These are phyloP conservation scores for Sebastes jordani DNA, from an alignment of 2,797 vertebrate species.

Conservation along the genomic window DNA sequence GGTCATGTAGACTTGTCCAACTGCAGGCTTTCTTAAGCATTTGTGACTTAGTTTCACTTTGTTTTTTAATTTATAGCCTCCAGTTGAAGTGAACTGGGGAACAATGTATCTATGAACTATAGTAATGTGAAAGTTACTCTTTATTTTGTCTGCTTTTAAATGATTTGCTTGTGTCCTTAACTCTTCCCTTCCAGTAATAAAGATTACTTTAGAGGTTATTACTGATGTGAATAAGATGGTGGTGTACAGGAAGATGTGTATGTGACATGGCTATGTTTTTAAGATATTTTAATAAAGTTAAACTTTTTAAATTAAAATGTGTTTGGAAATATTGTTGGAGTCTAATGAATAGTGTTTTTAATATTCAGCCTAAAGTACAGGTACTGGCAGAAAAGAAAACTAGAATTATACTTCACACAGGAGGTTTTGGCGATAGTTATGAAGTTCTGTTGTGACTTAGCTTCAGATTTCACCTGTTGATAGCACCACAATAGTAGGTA, in stretches of 20 bases:
- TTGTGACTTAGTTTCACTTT: conserved; percentile 46
- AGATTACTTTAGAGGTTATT: conserved; percentile 58
- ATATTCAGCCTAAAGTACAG: not conserved
- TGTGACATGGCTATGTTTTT: conserved; percentile 71
- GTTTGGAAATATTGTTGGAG: not conserved
- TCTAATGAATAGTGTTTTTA: not conserved
- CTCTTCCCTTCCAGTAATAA: conserved; percentile 50
- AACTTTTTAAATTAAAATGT: conserved; percentile 66
- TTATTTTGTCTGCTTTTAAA: conserved; percentile 40
- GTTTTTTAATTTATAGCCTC: conserved; percentile 67
- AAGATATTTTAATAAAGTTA: conserved; percentile 81
- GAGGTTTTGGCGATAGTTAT: not conserved
- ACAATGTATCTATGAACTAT: conserved; percentile 69
- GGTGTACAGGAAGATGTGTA: conserved; percentile 77
- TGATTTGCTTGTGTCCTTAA: conserved; percentile 39
- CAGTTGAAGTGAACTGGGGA: conserved; percentile 49
- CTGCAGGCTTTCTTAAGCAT: conserved; percentile 18
- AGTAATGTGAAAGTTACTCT: conserved; percentile 76
- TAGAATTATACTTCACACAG: not conserved
- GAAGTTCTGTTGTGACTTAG: not conserved
- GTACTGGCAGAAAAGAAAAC: not conserved
- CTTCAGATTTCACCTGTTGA: not conserved
- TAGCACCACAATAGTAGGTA: not conserved
- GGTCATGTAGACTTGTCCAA: conserved; percentile 6
- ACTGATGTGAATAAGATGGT: conserved; percentile 79